Percentiles rank a stretch among this genome's conserved stretches.
These are phyloP conservation scores for Lordiphosa stackelbergi DNA, from an alignment of 1,140 invertebrate genomes.

Conservation along the genomic window DNA sequence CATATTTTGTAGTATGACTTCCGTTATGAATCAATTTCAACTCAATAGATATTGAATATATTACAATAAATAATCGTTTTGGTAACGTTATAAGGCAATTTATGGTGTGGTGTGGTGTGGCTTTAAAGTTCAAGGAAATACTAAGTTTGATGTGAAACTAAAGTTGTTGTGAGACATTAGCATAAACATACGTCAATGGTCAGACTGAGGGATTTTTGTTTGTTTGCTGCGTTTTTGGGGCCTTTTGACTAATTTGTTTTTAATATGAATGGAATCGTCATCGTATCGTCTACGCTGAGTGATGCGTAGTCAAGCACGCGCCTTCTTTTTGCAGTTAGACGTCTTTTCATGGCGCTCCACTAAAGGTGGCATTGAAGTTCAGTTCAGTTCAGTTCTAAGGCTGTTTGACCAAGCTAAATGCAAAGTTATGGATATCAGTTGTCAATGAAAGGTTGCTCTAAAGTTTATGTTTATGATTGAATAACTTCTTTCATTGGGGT, in stretches of 20 bases:
- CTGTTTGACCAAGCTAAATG: slow-evolving; percentile 6
- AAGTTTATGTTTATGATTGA: too few species aligned
- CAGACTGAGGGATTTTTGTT: too few species aligned
- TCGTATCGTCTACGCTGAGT: slow-evolving; percentile 3
- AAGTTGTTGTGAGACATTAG: slow-evolving; percentile 4
- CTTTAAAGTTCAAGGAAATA: slow-evolving; percentile 54
- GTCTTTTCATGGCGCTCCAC: slow-evolving; percentile 7
- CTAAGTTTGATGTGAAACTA: slow-evolving; percentile 3
- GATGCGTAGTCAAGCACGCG: slow-evolving; percentile 32
- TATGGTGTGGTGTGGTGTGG: slow-evolving; percentile 27
- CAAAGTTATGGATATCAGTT: slow-evolving; percentile 12
- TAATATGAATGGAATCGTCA: slow-evolving; percentile 44
- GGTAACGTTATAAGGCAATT: slow-evolving; percentile 9
- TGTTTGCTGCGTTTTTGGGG: background rate
- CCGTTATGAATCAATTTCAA: slow-evolving; percentile 6
- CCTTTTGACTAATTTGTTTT: slow-evolving; percentile 43
- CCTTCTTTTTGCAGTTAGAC: background rate
- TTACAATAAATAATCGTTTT: slow-evolving; percentile 6
- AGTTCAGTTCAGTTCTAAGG: slow-evolving; percentile 3
- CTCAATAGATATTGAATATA: slow-evolving; percentile 3
- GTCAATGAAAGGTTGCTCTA: slow-evolving; percentile 4
- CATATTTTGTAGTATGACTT: slow-evolving; percentile 2
- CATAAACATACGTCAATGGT: slow-evolving; percentile 1
- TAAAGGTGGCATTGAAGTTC: slow-evolving; percentile 4
- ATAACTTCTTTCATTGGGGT: too few species aligned